Conservation (phyloP, 2,113 vertebrate species). For the Zosterops lateralis region DNA sequence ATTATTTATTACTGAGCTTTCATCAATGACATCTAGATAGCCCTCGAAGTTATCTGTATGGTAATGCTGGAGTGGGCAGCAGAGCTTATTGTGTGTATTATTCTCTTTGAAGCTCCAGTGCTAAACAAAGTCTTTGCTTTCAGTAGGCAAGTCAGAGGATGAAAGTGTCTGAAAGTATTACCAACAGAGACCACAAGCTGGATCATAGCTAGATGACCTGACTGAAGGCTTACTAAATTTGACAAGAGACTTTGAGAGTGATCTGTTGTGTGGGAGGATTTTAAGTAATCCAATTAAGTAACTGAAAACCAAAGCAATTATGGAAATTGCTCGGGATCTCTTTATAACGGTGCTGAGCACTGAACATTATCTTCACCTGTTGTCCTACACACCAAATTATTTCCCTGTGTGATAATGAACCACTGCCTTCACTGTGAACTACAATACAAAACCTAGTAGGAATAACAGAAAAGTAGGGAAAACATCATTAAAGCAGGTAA, state of each 20-base stretch:
- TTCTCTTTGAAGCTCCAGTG: neutral
- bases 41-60: neutral
- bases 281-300: neutral
- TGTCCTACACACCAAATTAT: neutral
- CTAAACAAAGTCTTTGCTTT: neutral
- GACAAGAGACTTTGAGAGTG: neutral
- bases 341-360: neutral
- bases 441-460: neutral
- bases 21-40: neutral
- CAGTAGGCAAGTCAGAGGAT: neutral
- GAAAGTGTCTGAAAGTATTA: neutral
- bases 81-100: neutral
- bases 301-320: neutral
- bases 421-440: neutral
- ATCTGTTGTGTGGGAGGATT: neutral
- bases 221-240: neutral
- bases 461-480: neutral
- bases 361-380: neutral
- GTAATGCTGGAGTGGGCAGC: neutral
- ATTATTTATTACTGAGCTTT: neutral
- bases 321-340: neutral
- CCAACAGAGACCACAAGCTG: neutral
- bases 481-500: neutral
- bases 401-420: neutral
- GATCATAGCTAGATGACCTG: neutral